Evolutionary conservation across 2,113 vertebrate species (phyloP).

Genomic region (Antigone vipio): DNA sequence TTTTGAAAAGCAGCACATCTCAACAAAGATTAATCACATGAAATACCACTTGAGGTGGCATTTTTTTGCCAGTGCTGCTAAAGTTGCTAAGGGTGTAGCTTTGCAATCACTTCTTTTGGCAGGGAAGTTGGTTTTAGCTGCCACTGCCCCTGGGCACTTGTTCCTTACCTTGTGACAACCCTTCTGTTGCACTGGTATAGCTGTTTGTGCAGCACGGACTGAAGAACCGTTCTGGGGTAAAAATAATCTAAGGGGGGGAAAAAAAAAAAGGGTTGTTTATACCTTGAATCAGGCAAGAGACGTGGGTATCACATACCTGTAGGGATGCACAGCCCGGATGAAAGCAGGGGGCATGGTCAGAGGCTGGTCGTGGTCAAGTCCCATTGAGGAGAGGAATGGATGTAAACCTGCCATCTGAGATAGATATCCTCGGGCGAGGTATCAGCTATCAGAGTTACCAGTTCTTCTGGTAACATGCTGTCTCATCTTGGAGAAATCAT

Average conservation of each 20-base stretch:
- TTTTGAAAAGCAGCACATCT: neutral
- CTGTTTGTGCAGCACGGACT: conserved; percentile 35
- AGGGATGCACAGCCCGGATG: neutral
- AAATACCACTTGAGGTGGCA: neutral
- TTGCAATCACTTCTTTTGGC: neutral
- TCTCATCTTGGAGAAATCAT: neutral
- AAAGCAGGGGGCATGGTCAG: neutral
- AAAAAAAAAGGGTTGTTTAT: neutral
- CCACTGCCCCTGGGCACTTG: neutral
- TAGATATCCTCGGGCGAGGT: neutral
- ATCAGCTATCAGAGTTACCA: accelerated
- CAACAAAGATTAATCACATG: neutral
- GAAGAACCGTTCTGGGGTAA: neutral
- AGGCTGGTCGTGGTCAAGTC: neutral
- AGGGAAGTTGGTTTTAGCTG: neutral
- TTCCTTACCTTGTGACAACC: neutral
- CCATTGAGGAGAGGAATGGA: neutral
- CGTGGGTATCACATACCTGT: neutral
- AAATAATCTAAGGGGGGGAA: neutral
- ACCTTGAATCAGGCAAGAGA: neutral
- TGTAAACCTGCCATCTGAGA: neutral
- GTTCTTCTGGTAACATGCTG: accelerated
- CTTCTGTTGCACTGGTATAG: neutral
- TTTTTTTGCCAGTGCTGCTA: neutral
- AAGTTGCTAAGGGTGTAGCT: neutral